Conservation (phyloP, 2,888 invertebrate genomes). For the Polietes domitor region DNA sequence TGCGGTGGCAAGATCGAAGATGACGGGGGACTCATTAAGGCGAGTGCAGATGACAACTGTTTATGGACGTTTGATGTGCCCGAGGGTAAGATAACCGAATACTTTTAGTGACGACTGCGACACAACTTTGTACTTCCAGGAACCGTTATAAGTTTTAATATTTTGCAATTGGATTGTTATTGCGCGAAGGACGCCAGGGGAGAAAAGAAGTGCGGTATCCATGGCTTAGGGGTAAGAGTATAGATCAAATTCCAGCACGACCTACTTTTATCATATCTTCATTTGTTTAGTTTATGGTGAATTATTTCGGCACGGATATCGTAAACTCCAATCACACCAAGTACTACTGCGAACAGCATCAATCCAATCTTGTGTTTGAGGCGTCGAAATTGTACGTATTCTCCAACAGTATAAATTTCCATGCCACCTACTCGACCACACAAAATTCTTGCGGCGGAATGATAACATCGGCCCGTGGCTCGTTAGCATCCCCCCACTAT, state of each 20-base stretch:
- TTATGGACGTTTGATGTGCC: constrained; percentile 69
- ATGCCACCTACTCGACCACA: constrained; percentile 81
- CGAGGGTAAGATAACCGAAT: constrained; percentile 58
- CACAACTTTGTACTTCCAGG: constrained; percentile 50
- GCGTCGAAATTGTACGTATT: constrained; percentile 67
- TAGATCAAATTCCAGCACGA: not conserved
- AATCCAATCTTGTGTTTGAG: constrained; percentile 68
- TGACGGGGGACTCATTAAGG: constrained; percentile 70
- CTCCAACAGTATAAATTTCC: constrained; percentile 69
- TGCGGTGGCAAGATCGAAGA: constrained; percentile 71
- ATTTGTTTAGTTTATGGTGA: not conserved
- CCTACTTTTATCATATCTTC: too few species aligned
- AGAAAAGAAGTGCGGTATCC: too few species aligned
- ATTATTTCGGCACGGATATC: not conserved
- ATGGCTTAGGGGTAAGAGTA: constrained; percentile 69
- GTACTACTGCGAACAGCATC: constrained; percentile 68
- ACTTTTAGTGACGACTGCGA: too few species aligned
- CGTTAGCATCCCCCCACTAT: constrained; percentile 87
- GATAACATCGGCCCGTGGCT: constrained; percentile 84
- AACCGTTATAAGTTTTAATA: constrained; percentile 70
- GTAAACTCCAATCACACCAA: not conserved
- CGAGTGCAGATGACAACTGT: constrained; percentile 71
- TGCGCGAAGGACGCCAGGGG: constrained; percentile 65
- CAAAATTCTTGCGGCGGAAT: constrained; percentile 87
- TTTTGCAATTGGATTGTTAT: constrained; percentile 74